These are phyloP conservation scores for Coelopa pilipes DNA, from an alignment of 2,888 invertebrate genomes.

Conservation along the genomic window DNA sequence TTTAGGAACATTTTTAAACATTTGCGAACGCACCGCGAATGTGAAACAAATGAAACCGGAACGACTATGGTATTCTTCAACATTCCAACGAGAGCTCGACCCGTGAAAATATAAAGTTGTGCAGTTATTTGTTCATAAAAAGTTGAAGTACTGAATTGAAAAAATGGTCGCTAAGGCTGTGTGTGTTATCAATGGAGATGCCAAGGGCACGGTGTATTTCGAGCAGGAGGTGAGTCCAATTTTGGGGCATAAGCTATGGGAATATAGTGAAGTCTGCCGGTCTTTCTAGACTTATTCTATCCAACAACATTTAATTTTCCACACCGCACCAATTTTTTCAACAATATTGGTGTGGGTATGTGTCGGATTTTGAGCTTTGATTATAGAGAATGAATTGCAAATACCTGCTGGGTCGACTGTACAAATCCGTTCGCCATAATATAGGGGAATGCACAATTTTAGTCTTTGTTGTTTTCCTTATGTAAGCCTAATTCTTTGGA, in stretches of 20 bases:
- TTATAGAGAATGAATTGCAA: conserved; percentile 24
- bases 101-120: background rate
- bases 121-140: background rate
- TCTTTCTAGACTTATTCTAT: conserved; percentile 13
- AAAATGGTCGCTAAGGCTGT: conserved; percentile 80
- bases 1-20: too few species aligned
- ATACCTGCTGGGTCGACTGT: background rate
- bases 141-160: conserved; percentile 19
- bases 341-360: too few species aligned
- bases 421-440: background rate
- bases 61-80: conserved; percentile 9
- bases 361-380: background rate
- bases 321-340: background rate
- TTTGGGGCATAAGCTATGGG: background rate
- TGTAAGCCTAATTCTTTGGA: background rate
- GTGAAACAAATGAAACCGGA: too few species aligned
- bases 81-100: conserved; percentile 26
- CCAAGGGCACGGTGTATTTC: conserved; percentile 84
- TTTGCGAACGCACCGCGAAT: too few species aligned
- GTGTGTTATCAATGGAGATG: conserved; percentile 87
- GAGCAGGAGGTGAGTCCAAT: conserved; percentile 75
- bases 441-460: too few species aligned
- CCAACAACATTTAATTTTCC: background rate
- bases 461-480: background rate
- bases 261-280: conserved; percentile 5